Percentiles rank a stretch among this genome's conserved stretches.
Evolutionary conservation across 2,113 vertebrate genomes (phyloP).

Genomic region (Anolis carolinensis): DNA sequence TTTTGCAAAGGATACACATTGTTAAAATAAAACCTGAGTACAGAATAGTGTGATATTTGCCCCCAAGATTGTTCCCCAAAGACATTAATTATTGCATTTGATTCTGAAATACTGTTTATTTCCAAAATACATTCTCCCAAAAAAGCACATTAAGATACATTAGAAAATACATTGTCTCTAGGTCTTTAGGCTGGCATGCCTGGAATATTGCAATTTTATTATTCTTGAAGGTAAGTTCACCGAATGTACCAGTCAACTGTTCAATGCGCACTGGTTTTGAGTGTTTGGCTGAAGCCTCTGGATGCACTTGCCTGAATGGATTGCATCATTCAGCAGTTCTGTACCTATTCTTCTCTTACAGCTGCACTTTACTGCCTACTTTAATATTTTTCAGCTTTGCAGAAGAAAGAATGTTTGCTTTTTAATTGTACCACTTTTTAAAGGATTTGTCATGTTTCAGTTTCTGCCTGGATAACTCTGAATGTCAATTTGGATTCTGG

Average conservation of each 20-base stretch:
- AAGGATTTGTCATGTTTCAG: constrained; percentile 9
- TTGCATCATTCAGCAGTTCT: background rate
- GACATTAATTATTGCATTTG: background rate
- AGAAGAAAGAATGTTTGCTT: constrained; percentile 38
- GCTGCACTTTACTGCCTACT: constrained; percentile 24
- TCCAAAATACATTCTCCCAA: background rate
- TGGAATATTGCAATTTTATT: background rate
- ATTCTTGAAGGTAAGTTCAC: background rate
- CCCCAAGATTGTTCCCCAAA: background rate
- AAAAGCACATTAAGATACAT: background rate
- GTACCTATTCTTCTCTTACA: background rate
- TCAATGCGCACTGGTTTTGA: background rate
- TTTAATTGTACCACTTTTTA: constrained; percentile 23
- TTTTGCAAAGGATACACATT: background rate
- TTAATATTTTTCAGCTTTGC: constrained; percentile 33
- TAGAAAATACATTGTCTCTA: background rate
- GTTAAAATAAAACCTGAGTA: constrained; percentile 5
- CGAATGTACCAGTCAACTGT: background rate
- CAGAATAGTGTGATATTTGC: constrained; percentile 27
- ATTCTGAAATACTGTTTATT: constrained; percentile 33
- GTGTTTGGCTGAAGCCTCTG: constrained; percentile 24
- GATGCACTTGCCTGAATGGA: constrained; percentile 37
- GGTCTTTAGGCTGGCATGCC: constrained; percentile 12
- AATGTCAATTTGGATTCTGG: background rate
- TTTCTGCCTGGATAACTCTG: background rate